Evolutionary conservation across 1,140 invertebrate genomes (phyloP).

Genomic region (Magallana angulata): DNA sequence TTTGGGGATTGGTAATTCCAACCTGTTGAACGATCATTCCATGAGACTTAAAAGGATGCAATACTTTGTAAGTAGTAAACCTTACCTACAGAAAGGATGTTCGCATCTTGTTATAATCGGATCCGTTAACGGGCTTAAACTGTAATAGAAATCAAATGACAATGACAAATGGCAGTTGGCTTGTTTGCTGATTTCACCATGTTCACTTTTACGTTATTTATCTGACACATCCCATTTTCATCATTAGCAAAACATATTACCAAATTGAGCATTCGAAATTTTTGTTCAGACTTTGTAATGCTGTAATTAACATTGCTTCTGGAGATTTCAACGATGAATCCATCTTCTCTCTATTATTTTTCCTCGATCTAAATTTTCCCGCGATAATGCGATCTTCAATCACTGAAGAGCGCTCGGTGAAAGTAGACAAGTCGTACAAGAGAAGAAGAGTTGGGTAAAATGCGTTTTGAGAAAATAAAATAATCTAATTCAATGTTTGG

Average conservation of each 20-base stretch:
- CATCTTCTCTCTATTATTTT: background rate
- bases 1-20: too few species aligned
- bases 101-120: background rate
- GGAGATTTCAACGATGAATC: background rate
- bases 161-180: background rate
- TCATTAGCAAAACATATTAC: background rate
- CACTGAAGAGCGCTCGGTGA: background rate
- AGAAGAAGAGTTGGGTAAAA: background rate
- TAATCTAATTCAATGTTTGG: too few species aligned
- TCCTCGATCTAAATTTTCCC: background rate
- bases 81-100: slow-evolving; percentile 13
- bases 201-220: background rate
- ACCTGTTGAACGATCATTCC: background rate
- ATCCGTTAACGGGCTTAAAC: background rate
- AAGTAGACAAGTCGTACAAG: background rate
- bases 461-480: too few species aligned
- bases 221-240: background rate
- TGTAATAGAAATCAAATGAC: background rate
- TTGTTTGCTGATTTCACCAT: background rate
- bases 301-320: background rate
- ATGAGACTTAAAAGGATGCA: background rate
- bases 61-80: background rate
- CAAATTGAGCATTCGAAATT: slow-evolving; percentile 27
- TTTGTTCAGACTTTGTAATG: background rate
- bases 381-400: background rate